Evolutionary conservation across 1,140 invertebrate species (phyloP), one percentile per base, ranked within the genome.

Genomic region (Aphaenogaster floridana): DNA sequence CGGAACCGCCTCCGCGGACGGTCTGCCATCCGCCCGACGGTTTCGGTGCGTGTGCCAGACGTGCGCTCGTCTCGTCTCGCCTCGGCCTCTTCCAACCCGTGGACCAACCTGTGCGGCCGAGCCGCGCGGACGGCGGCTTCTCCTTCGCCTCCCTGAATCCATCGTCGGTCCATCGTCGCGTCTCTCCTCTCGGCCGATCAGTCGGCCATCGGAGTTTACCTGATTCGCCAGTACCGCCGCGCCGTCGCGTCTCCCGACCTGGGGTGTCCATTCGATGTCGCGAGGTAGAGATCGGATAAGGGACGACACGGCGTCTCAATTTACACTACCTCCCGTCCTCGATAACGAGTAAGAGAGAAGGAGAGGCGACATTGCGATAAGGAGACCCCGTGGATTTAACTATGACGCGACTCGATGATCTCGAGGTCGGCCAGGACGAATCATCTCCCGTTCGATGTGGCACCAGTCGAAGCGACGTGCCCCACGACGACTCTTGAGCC

Each of bases 1-100:
- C 93, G 92, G 94, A 93, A 94, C 93, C 93, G 93, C 93, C 93
- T 93, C 93, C 92, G 80, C 91, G 92, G 91, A 93, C 87, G 91
- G 89, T 92, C 92, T 92, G 88, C 90, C 89, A 88, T 87, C 69
- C 86, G 59, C n/a, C 61, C 69, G 80, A 74, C 79, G 80, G 89
- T 91, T 91, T 80, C 52, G 48, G 76, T 83, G 86, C 90, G 90
- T 93, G 93, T 93, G 91, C 92, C 90, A 91, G 91, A 93, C 88
- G 90, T 90, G 87, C 89, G 92, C 86, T 89, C 87, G 59, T 72
- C 54, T 83, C 79, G 71, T 76, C 57, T 80, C 74, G 42, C 34
- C 48, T 78, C 77, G 89, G 90, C 88, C 92, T 92, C 91, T 89
- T 90, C 87, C 91, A 88, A 86, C 91, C 90, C 91, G 90, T 89